Base-by-base conservation (phyloP, 2,888 invertebrate genomes). In the Ophion obscuratus region DNA sequence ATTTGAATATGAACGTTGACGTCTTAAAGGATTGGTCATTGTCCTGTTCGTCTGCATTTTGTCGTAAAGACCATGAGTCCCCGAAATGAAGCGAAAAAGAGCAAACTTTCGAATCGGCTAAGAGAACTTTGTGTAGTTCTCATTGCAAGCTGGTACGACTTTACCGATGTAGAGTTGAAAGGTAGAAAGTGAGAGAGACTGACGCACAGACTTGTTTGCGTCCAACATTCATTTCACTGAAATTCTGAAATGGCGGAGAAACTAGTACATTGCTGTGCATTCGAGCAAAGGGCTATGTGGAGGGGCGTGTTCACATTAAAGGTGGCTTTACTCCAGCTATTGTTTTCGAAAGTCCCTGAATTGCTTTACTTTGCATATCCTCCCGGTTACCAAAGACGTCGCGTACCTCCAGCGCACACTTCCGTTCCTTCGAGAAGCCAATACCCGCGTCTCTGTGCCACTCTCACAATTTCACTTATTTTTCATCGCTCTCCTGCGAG, bases 281-380 rank as follows among this genome's bases (percentile, higher is more conserved):
- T 79, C 53, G 79, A 71, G 47, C 36, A 57, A 82, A 85, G 77
- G 78, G 27, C 79, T 67, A n/a, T 24, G 68, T 10, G 70, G 67
- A 87, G 73, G 64, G 47, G 66, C 66, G 67, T 78, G 61, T 40
- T 62, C 84, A 83, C 86, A 89, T 89, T 82, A 88, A 87, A 86
- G 87, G 86, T 84, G 75, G 83, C 78, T 87, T 88, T 87, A 88
- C 89, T 87, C 73, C 61, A 68, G 82, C 85, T 77, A 89, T 89
- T 90, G 90, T 90, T 88, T 88, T 84, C 74, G 14, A 80, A 87
- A 71, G 76, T 83, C 80, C 75, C 68, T 81, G 83, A 87, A 89
- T 88, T 79, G 84, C 81, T 84, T 84, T 83, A 86, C 87, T 90
- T 90, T 90, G 88, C 90, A 90, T 89, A 90, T 88, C 87, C 86